Evolutionary conservation across 2,888 invertebrate species (phyloP), one percentile per base, ranked within the genome.

Genomic region (Harpagoxenus sublaevis): DNA sequence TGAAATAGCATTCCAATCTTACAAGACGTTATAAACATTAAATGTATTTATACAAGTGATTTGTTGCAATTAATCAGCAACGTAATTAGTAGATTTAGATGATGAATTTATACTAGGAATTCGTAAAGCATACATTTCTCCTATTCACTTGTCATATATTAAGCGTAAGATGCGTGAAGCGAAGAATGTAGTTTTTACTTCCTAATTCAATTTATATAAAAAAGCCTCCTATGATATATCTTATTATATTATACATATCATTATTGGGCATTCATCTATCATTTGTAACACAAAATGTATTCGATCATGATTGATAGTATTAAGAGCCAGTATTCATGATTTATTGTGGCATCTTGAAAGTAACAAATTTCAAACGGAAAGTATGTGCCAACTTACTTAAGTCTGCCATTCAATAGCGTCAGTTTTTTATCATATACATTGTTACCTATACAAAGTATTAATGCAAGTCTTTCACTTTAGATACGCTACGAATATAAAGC

Each of bases 211-310:
- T 60, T 60, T 60, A 48, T 42, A 48, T 48, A 66, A 60, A 51
- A 57, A 79, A 79, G 10, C 4, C 48, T 79, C 60, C 28, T 79
- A 60, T 75, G 28, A 60, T n/a, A 60, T n/a, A 83, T 90, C 88
- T 88, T 85, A 87, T 88, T 88, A 84, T 87, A 84, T 87, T 86
- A 86, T 89, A 93, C 93, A 93, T 94, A 94, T 94, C 94, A 92
- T 87, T 93, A 92, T 91, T 90, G 93, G 94, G 93, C 94, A 94
- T 94, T 94, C 92, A 88, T 87, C 83, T 84, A 84, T 85, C 66
- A 87, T 87, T 85, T 81, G 55, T 84, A 86, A 82, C 68, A 48
- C 57, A 84, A 62, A 84, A 62, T 71, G 71, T 65, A 90, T 88
- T 88, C 70, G 73, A 84, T 83, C 42, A 45, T 73, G 70, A 57